A percentile compares a stretch with the other conserved stretches of the same genome.
Conservation (phyloP, 2,113 vertebrate genomes). For the Eulemur rufifrons region DNA sequence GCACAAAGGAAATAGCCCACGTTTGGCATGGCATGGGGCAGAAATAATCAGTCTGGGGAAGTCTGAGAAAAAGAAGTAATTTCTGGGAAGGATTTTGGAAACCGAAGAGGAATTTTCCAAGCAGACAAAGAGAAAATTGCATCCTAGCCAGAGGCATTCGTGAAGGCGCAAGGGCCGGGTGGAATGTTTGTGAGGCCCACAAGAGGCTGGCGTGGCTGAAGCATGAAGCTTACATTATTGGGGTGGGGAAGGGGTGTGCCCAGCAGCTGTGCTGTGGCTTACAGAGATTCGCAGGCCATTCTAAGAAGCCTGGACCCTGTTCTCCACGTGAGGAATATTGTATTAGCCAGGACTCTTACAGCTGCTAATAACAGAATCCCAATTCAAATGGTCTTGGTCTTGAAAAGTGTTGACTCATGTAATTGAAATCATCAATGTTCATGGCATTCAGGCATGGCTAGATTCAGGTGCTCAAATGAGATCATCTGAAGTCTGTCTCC, state of each 20-base stretch:
- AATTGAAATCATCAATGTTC: neutral
- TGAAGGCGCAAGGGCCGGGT: neutral
- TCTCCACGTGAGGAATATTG: neutral
- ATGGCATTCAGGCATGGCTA: neutral
- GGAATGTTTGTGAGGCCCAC: neutral
- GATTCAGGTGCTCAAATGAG: neutral
- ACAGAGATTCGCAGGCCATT: neutral
- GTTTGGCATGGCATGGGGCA: neutral
- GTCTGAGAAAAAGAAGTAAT: neutral
- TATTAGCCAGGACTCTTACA: neutral
- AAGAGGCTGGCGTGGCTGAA: neutral
- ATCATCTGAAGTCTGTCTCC: neutral
- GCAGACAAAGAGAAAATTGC: neutral
- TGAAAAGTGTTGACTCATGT: neutral
- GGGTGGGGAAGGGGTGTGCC: rapidly evolving
- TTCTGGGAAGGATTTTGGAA: neutral
- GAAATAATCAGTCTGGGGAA: neutral
- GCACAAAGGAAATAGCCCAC: rapidly evolving
- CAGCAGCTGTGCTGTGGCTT: too few species aligned
- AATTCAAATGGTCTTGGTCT: neutral
- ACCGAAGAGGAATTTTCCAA: neutral
- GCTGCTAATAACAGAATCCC: neutral
- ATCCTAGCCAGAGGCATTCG: neutral
- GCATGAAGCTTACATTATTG: rapidly evolving
- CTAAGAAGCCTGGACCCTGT: neutral